Percentiles rank a stretch among this genome's conserved stretches.
These are phyloP conservation scores for Drosophila bifasciata DNA, from an alignment of 1,140 invertebrate species.

Conservation along the genomic window DNA sequence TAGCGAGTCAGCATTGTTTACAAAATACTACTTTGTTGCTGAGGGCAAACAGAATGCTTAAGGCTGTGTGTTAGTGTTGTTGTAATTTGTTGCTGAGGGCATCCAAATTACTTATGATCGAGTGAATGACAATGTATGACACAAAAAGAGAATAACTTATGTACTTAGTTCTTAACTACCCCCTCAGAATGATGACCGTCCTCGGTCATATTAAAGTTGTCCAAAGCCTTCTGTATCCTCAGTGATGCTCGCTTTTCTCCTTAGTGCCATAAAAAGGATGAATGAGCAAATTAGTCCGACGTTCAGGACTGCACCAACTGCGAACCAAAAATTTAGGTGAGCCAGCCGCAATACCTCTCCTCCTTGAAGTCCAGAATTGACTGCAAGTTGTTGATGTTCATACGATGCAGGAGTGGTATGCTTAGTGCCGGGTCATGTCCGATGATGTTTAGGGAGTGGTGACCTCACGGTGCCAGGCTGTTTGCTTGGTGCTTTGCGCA, in stretches of 20 bases:
- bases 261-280: conserved; percentile 8
- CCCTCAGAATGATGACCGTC: conserved; percentile 19
- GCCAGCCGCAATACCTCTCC: conserved; percentile 7
- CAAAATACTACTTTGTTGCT: too few relatives aligned
- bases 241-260: conserved; percentile 6
- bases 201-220: conserved; percentile 18
- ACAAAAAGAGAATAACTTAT: background rate
- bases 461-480: background rate
- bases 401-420: conserved; percentile 14
- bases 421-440: conserved; percentile 7
- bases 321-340: conserved; percentile 6
- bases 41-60: too few relatives aligned
- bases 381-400: conserved; percentile 4
- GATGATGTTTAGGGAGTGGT: conserved; percentile 9
- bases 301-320: conserved; percentile 1
- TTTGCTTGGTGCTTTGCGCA: conserved; percentile 5
- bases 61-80: too few relatives aligned
- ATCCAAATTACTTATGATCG: too few relatives aligned
- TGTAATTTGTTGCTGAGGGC: too few relatives aligned
- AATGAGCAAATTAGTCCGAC: conserved; percentile 3
- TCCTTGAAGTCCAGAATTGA: conserved; percentile 8
- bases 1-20: too few relatives aligned
- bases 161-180: conserved; percentile 6
- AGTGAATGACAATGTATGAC: too few relatives aligned
- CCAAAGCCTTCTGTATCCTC: conserved; percentile 1